Evolutionary conservation across 2,888 invertebrate genomes (phyloP).

Genomic region (Thysanoteuthis rhombus): DNA sequence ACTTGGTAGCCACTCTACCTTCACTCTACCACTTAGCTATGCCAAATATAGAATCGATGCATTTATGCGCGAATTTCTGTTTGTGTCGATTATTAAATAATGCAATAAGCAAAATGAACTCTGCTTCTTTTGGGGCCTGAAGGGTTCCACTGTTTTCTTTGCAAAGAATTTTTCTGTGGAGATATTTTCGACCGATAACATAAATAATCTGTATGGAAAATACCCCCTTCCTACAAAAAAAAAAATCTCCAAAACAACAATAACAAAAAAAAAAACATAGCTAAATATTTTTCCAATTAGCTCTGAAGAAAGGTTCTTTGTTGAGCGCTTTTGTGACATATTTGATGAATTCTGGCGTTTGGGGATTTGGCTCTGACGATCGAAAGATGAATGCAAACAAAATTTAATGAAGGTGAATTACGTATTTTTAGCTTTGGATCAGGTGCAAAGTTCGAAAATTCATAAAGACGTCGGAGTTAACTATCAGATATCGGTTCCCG

Average conservation of each 20-base stretch:
- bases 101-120: neutral
- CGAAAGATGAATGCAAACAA: neutral
- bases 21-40: neutral
- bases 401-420: neutral
- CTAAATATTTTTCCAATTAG: neutral
- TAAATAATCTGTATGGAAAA: conserved; percentile 1
- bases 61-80: neutral
- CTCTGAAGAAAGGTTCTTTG: neutral
- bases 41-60: neutral
- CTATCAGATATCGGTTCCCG: neutral
- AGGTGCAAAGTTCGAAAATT: neutral
- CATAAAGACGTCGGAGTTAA: neutral
- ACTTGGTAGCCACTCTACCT: neutral
- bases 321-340: neutral
- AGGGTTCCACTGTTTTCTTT: neutral
- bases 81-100: conserved; percentile 12
- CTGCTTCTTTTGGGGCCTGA: neutral
- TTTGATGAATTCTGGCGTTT: neutral
- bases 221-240: neutral
- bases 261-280: neutral
- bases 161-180: neutral
- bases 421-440: neutral
- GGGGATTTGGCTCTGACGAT: neutral
- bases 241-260: neutral
- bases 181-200: neutral